Conservation (phyloP, 2,888 invertebrate genomes). For the Atethmia centrago region DNA sequence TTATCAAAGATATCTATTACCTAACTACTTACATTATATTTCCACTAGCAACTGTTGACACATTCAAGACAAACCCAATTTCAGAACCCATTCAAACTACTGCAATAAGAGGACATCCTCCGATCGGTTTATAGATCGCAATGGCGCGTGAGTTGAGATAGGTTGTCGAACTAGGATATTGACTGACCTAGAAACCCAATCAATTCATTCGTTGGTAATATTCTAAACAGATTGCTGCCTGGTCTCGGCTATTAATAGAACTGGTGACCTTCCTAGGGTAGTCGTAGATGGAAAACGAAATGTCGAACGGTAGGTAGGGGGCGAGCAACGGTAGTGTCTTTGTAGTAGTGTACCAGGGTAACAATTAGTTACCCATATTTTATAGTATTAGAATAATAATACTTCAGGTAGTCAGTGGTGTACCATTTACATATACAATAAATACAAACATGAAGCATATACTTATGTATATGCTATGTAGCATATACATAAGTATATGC, state of each 20-base stretch:
- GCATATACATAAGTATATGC: too few relatives aligned
- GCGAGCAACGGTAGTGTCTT: background rate
- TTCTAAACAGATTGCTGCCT: slow-evolving; percentile 30
- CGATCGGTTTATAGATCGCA: slow-evolving; percentile 18
- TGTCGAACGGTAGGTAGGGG: background rate
- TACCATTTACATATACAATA: too few relatives aligned
- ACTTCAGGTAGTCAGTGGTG: too few relatives aligned
- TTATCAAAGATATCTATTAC: too few relatives aligned
- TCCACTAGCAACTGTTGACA: background rate
- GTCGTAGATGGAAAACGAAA: background rate
- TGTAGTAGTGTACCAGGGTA: too few relatives aligned
- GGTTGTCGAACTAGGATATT: slow-evolving; percentile 44
- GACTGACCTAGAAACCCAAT: slow-evolving; percentile 53
- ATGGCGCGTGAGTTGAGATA: slow-evolving; percentile 23
- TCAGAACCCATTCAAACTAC: slow-evolving; percentile 15
- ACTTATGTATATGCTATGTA: too few relatives aligned
- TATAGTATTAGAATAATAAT: too few relatives aligned
- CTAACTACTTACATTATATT: too few relatives aligned
- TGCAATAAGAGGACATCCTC: slow-evolving; percentile 1
- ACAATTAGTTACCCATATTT: too few relatives aligned
- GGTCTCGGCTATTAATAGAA: slow-evolving; percentile 43
- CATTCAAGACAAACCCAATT: background rate
- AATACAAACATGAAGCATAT: too few relatives aligned
- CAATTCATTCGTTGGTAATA: slow-evolving; percentile 45
- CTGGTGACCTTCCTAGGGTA: background rate